Percentiles rank a stretch among this genome's conserved stretches.
These are phyloP conservation scores for Otocyon megalotis DNA, from an alignment of 2,113 vertebrate species.

Conservation along the genomic window DNA sequence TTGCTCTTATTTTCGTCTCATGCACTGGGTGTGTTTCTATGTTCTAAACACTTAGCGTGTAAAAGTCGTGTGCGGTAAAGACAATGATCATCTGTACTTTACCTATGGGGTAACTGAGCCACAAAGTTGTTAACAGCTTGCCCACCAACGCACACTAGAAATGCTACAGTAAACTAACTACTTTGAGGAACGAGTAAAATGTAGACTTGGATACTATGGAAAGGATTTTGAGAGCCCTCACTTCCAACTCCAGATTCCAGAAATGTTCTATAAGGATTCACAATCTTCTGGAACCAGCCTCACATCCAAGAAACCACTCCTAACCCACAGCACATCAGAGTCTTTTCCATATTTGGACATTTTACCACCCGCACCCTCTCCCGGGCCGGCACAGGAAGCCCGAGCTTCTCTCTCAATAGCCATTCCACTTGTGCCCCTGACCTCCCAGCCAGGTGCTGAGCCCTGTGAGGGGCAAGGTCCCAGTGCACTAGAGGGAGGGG, in stretches of 20 bases:
- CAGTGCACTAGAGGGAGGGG: background rate
- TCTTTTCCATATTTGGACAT: background rate
- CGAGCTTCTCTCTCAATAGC: too few relatives aligned
- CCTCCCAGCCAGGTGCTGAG: background rate
- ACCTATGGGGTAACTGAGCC: background rate
- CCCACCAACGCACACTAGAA: background rate
- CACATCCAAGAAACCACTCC: background rate
- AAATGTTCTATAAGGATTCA: background rate
- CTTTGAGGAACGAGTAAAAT: background rate
- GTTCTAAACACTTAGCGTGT: background rate
- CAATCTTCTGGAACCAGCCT: background rate
- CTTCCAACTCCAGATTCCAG: background rate
- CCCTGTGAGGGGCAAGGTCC: background rate
- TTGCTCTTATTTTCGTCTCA: background rate
- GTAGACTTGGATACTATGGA: background rate
- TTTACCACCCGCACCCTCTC: background rate
- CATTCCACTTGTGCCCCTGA: background rate
- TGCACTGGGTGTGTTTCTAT: background rate
- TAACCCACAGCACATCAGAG: background rate
- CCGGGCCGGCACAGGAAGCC: too few relatives aligned
- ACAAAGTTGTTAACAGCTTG: background rate
- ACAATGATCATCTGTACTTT: background rate
- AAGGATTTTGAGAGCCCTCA: background rate
- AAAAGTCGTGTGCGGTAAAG: background rate
- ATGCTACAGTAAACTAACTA: background rate